Base-by-base conservation (phyloP, 1,140 invertebrate species). In the Euura saliciscinereae region DNA sequence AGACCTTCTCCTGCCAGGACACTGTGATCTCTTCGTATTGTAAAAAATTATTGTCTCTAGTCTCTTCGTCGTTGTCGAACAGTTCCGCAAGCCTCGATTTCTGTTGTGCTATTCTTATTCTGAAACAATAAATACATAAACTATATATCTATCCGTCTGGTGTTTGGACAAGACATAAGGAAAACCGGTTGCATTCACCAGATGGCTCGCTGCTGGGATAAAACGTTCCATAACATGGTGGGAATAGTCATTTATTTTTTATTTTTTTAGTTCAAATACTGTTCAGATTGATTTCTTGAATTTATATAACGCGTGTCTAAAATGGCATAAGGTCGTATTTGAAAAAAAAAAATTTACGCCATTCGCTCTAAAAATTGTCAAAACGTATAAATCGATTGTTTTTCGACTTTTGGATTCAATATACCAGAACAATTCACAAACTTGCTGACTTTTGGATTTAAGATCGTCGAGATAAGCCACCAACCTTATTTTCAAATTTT, bases 401-500 rank as follows among this genome's bases (percentile, higher is more conserved):
- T 28, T 28, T 28, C 0, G 28, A 28, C 1, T 28, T 28, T 28
- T 28, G 28, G 28, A 28, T 28, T 28, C 28, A 28, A 28, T 28
- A 28, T 28, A 28, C 28, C 1, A 28, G 1, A 28, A 28, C 28
- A 28, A 28, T 28, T 28, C 28, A 28, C 28, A 28, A 28, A 28
- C 28, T 28, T 28, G 28, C 28, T 28, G 28, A 28, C 28, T 28
- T 28, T 28, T 28, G 28, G 28, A 28, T 28, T 28, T 28, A 28
- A 28, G 28, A 28, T 28, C 28, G 28, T 28, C 28, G 28, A 65
- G 28, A 43, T 43, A 28, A 43, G n/a, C 5, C 13, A 68, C 8
- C 77, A 79, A 88, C 87, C 84, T 86, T 73, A 90, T 72, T 77
- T 85, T 86, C 4, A 90, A 85, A 71, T 89, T 88, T 3, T 79